Evolutionary conservation across 2,113 vertebrate genomes (phyloP), one percentile per base, ranked within the genome.

Genomic region (Megatriorchis doriae): DNA sequence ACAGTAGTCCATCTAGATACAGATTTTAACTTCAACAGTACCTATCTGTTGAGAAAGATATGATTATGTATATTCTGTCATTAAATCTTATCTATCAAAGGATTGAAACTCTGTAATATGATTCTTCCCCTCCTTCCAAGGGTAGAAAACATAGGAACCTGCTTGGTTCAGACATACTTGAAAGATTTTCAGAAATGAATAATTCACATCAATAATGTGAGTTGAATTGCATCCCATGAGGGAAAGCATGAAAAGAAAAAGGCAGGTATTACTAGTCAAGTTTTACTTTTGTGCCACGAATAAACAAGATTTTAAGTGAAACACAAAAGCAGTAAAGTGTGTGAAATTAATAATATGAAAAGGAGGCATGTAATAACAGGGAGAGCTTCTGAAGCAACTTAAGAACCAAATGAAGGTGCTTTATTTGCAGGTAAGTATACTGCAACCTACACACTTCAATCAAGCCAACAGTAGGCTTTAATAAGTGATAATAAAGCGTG

Each of bases 361-460:
- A 79, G 88, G 27, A 87, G 56, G 48, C 32, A 40, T 50, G 58
- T 93, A 93, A 91, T 93, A 86, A 90, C 70, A 92, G 66, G 82
- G 71, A 74, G 38, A 88, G 67, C 63, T 91, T 70, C 71, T 91
- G 50, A 94, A 94, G 86, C 58, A 65, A 81, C 73, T 93, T 91
- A 80, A 92, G 88, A 94, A 93, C 36, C 67, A 90, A 85, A 80
- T 80, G 93, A 93, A 97, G 63, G 81, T 88, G 85, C 80, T 94
- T 93, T 94, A 91, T 95, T 96, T 97, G 81, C 67, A 94, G 66
- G 86, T 93, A 97, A 96, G 75, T 94, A 77, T 38, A 86, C 61
- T 93, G 73, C 93, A 97, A 72, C 94, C 96, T 85, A 97, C 94
- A 92, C 88, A 90, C 66, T 92, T 97, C 94, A 97, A 88, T 97